phyloP scores from a whole-genome alignment of 2,113 vertebrate genomes.

The Cochlearius cochlearius region DNA sequence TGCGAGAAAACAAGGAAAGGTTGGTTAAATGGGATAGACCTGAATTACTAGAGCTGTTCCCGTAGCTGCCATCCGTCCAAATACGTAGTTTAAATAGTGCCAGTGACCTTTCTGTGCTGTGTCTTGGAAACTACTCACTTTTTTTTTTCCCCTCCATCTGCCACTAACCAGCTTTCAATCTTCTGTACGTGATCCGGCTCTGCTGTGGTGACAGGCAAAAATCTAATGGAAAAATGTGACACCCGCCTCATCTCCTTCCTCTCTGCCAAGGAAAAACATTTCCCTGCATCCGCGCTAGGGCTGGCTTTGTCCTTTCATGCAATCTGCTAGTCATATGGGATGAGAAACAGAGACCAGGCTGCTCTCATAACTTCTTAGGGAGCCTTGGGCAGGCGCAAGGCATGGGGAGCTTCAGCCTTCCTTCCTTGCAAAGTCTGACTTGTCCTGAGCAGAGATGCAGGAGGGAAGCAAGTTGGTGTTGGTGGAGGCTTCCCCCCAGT shows the following conservation, averaged over 20 bases:
- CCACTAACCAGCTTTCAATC: slow-evolving; percentile 9
- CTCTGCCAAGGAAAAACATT: not conserved
- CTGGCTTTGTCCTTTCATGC: not conserved
- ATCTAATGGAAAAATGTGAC: slow-evolving; percentile 27
- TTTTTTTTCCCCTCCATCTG: not conserved
- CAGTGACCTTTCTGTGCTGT: not conserved
- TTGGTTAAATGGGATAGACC: not conserved
- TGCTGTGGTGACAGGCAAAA: slow-evolving; percentile 27
- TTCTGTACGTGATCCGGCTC: not conserved
- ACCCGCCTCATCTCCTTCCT: slow-evolving; percentile 24
- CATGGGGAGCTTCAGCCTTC: not conserved
- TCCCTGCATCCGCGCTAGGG: not conserved
- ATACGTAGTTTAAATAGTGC: not conserved
- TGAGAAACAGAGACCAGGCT: not conserved
- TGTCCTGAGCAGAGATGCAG: not conserved
- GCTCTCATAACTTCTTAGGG: not conserved
- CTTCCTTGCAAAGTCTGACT: not conserved
- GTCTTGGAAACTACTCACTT: not conserved
- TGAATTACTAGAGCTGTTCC: not conserved
- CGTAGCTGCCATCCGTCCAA: not conserved
- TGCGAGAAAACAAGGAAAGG: not conserved
- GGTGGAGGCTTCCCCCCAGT: not conserved
- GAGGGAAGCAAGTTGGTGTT: not conserved
- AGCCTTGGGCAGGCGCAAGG: not conserved
- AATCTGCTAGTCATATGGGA: not conserved